Evolutionary conservation across 2,888 invertebrate species (phyloP).

Genomic region (Argyresthia albistria): DNA sequence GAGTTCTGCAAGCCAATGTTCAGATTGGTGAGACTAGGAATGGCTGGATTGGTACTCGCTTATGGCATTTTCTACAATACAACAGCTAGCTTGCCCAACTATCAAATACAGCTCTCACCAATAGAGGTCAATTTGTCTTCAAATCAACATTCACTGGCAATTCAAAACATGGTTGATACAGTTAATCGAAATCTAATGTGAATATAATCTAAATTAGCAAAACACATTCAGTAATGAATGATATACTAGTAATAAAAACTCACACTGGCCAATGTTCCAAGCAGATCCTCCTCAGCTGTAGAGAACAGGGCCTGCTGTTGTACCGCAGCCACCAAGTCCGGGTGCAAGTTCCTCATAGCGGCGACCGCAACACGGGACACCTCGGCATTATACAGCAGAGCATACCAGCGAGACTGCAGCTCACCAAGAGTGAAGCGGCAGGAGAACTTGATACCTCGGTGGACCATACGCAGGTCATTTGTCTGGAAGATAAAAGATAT

Average conservation of each 20-base stretch:
- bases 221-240: no score
- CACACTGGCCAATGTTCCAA: slow-evolving; percentile 84
- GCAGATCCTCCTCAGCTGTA: slow-evolving; percentile 88
- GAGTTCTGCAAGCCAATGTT: slow-evolving; percentile 66
- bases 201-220: no score
- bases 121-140: no score
- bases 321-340: slow-evolving; percentile 88
- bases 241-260: slow-evolving; percentile 16
- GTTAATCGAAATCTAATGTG: no score
- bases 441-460: slow-evolving; percentile 95
- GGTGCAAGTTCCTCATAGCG: slow-evolving; percentile 94
- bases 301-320: slow-evolving; percentile 93
- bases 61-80: no score
- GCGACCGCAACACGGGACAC: slow-evolving; percentile 92
- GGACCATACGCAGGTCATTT: slow-evolving; percentile 85
- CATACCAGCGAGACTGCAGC: slow-evolving; percentile 96
- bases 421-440: slow-evolving; percentile 95
- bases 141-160: no score
- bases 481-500: slow-evolving; percentile 54
- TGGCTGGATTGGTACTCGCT: no score
- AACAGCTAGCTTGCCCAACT: no score
- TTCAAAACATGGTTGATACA: no score
- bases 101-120: no score
- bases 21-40: no score
- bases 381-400: slow-evolving; percentile 94